phyloP scores from a whole-genome alignment of 2,797 vertebrate genomes.

The Rhinophrynus dorsalis region DNA sequence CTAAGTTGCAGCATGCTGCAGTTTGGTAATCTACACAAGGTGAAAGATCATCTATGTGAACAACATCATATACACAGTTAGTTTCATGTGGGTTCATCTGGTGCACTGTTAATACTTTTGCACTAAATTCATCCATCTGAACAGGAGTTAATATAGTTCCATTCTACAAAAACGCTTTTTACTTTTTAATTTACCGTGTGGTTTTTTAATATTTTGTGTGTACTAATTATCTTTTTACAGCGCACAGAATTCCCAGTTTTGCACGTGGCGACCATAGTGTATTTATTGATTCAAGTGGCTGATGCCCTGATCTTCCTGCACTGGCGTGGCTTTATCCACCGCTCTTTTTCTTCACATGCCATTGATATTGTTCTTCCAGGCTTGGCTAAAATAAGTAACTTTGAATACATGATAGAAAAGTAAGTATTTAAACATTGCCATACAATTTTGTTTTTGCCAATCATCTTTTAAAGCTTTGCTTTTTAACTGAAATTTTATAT shows the following conservation, averaged over 20 bases:
- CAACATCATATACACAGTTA: too few relatives aligned
- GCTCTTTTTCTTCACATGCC: constrained; percentile 67
- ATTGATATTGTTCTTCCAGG: constrained; percentile 65
- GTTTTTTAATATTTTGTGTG: too few relatives aligned
- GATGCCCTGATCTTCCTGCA: constrained; percentile 70
- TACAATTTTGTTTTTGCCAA: too few relatives aligned
- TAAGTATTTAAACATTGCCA: constrained; percentile 39
- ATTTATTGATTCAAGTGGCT: constrained; percentile 64
- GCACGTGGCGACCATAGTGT: constrained; percentile 62
- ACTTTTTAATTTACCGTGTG: too few relatives aligned
- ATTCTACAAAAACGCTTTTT: too few relatives aligned
- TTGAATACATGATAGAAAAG: constrained; percentile 75
- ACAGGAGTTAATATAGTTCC: too few relatives aligned
- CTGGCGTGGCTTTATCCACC: constrained; percentile 63
- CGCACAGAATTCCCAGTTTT: constrained; percentile 67
- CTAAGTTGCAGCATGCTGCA: too few relatives aligned
- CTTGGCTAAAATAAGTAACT: constrained; percentile 70
- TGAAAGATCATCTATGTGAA: too few relatives aligned
- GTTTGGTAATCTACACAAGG: too few relatives aligned
- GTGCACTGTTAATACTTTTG: too few relatives aligned
- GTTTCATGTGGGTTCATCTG: too few relatives aligned
- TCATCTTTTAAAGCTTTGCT: background rate
- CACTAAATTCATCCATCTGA: too few relatives aligned
- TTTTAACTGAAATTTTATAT: constrained; percentile 1
- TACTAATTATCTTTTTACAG: constrained; percentile 53